phyloP scores from a whole-genome alignment of 2,113 vertebrate genomes.

The Uropsilus gracilis region DNA sequence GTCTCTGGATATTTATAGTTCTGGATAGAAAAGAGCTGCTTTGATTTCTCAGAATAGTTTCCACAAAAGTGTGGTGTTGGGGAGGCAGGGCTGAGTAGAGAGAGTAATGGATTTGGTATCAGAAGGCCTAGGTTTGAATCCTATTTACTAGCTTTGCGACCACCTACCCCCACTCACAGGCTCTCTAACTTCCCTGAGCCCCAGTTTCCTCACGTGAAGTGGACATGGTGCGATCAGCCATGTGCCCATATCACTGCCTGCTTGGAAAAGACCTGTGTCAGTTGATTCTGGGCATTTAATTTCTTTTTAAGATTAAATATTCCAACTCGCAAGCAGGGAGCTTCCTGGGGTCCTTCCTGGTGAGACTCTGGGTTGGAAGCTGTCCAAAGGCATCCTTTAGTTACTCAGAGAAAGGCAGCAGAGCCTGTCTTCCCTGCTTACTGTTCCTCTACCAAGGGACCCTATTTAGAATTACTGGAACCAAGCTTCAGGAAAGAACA shows the following conservation, averaged over 20 bases:
- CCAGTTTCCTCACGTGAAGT: background rate
- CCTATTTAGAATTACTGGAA: conserved; percentile 3
- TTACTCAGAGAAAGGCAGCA: background rate
- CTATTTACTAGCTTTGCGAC: background rate
- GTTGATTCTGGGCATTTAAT: background rate
- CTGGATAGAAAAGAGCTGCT: conserved; percentile 73
- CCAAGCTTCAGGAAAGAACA: conserved; percentile 11
- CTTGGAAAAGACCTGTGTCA: background rate
- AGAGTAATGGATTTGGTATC: background rate
- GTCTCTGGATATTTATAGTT: conserved; percentile 78
- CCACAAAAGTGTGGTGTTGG: conserved; percentile 61
- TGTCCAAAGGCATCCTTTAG: background rate
- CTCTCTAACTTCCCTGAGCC: background rate
- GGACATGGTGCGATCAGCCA: background rate
- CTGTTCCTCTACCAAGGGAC: background rate
- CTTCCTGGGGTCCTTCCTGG: background rate
- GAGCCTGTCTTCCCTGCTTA: background rate
- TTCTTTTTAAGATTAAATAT: background rate
- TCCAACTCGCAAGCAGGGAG: background rate
- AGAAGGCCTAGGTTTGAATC: background rate
- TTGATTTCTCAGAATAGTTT: conserved; percentile 80
- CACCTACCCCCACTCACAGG: background rate
- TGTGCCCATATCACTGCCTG: background rate
- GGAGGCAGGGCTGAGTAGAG: background rate
- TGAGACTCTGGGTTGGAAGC: background rate